Evolutionary conservation across 1,140 invertebrate genomes (phyloP), one percentile per base, ranked within the genome.

Genomic region (Heliothis subflexa): DNA sequence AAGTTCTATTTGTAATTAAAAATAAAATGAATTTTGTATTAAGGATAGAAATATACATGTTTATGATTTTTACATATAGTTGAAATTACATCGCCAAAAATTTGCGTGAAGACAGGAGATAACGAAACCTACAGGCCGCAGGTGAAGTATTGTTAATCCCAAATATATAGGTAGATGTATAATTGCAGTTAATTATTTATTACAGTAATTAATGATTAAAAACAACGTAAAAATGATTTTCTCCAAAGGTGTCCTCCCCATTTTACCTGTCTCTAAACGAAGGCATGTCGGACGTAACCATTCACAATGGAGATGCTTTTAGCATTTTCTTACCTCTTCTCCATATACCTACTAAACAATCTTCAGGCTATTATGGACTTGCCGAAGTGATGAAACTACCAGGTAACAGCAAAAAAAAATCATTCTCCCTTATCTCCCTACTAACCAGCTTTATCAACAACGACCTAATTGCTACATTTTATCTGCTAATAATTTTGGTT

Each of bases 201-300:
- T 45, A 12, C 28, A 45, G 25, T 18, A 28, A 18, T 25, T 25
- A 25, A 49, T 40, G 1, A 40, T 40, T 7, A 40, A 40, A 33
- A 40, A 40, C 9, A 40, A 9, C 33, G 33, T 40, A 50, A 12
- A 21, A 40, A 14, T 28, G 79, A 70, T 66, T 83, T 83, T 76
- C 80, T 74, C 52, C 16, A 7, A 49, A 95, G 94, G 94, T 94
- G 0, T 87, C 95, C 10, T 96, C 96, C 59, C 95, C 95, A 5
- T 96, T 95, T 77, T 94, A 94, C 55, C 82, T 97, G 28, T 95
- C 93, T 11, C 82, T 97, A 9, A 96, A 95, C 80, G 96, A 97
- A 88, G 95, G 95, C 11, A 76, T 83, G 13, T 96, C 96, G 2
- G 89, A 96, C 11, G 95, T 97, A 1, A 93, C 95, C 45, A 89